phyloP scores from a whole-genome alignment of 1,140 invertebrate genomes.

The Aleiodes sp. region DNA sequence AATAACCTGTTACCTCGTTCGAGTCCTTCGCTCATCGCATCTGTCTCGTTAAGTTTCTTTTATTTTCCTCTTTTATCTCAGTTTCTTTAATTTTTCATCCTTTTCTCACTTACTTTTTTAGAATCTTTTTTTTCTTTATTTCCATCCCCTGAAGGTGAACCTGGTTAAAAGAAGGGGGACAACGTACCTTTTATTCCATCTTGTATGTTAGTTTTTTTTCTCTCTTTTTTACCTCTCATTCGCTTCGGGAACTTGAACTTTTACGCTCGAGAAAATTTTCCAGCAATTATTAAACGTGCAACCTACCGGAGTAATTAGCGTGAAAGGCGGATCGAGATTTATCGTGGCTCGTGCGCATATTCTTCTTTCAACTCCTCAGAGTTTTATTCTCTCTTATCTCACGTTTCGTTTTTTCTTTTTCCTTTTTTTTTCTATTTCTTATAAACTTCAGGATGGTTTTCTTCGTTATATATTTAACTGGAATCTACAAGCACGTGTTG shows the following conservation, averaged over 20 bases:
- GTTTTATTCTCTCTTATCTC: neutral
- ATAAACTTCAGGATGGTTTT: neutral
- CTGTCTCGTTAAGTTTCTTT: slow-evolving; percentile 36
- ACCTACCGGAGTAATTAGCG: slow-evolving; percentile 54
- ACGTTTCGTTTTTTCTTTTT: neutral
- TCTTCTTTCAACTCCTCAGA: neutral
- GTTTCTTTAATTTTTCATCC: neutral
- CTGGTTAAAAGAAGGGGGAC: too few species aligned
- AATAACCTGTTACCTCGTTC: slow-evolving; percentile 47
- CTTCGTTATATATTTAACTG: neutral
- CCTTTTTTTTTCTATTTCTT: neutral
- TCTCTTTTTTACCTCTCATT: slow-evolving; percentile 9
- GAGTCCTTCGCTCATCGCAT: slow-evolving; percentile 25
- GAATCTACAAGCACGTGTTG: neutral
- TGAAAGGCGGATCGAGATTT: slow-evolving; percentile 52
- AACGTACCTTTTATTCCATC: neutral
- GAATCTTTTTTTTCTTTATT: neutral
- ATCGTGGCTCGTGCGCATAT: slow-evolving; percentile 39
- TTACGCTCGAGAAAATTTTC: slow-evolving; percentile 46
- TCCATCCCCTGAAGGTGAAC: neutral
- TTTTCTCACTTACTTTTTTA: neutral
- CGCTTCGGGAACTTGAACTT: slow-evolving; percentile 36
- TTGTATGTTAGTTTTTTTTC: neutral
- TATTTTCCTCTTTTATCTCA: too few species aligned
- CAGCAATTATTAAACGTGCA: slow-evolving; percentile 48